Base-by-base conservation (phyloP, 1,140 invertebrate species). In the Vanessa atalanta region DNA sequence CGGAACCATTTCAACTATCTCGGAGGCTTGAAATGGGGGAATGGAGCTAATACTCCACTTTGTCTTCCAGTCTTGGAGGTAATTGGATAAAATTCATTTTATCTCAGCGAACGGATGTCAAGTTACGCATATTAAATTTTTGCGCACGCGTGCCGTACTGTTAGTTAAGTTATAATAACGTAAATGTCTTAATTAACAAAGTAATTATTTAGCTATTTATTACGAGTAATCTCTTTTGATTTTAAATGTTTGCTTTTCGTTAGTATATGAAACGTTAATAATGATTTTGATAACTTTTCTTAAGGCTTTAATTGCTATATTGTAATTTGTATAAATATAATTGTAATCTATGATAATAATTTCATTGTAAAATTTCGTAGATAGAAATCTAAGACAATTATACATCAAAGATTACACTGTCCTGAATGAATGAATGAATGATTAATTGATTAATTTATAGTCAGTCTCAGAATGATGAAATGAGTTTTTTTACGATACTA, bases 41-140 rank as follows among this genome's bases (percentile, higher is more conserved):
- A 70, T 48, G 16, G 48, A 70, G 67, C 55, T 70, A 70, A 69
- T 69, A 69, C 55, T 50, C 50, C 63, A 65, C 63, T 72, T 72
- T 72, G 70, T 72, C 66, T 51, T 55, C 61, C 50, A 72, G 57
- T 51, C 63, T 57, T 65, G 31, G 63, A 70, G 68, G 16, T 72
- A 72, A 72, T 72, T 65, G 70, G 61, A 72, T 72, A 47, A 72
- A 72, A 72, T 65, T 63, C 64, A 65, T 72, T 72, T 65, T 50
- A 65, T 70, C 66, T 69, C 47, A 37, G 57, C 43, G 31, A 65
- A 63, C 50, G 70, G 70, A 65, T 65, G 61, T 57, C 70, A 65
- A 65, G 55, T 72, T 53, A 53, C 70, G 48, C 43, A 65, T 66
- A 72, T 65, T 65, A 66, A 66, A 66, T 66, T 66, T 66, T 66